A percentile compares a stretch with the other conserved stretches of the same genome.
These are phyloP conservation scores for Cephonodes hylas DNA, from an alignment of 2,888 invertebrate genomes.

Conservation along the genomic window DNA sequence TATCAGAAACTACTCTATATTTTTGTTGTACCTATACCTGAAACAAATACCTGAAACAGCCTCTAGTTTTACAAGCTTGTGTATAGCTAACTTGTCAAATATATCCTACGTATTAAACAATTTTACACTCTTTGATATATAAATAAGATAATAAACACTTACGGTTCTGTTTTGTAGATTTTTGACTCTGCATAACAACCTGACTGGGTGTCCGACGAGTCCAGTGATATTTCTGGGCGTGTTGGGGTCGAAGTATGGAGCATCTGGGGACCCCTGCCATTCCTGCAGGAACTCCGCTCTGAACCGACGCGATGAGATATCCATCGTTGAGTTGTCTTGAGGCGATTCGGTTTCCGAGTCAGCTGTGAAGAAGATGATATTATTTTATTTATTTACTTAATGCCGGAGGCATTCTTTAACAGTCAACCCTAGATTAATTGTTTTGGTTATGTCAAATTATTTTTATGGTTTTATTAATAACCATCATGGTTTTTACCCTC, in stretches of 20 bases:
- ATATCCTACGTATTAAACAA: no score
- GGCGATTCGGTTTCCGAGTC: conserved; percentile 81
- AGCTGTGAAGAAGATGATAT: conserved; percentile 43
- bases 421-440: no score
- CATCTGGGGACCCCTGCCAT: conserved; percentile 73
- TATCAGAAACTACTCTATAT: no score
- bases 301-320: conserved; percentile 69
- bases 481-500: no score
- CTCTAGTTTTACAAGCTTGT: no score
- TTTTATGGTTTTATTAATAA: no score
- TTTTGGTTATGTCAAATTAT: no score
- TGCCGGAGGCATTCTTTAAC: no score
- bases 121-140: no score
- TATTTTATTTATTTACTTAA: not conserved
- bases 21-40: no score
- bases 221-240: conserved; percentile 92
- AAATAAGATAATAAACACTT: conserved; percentile 54
- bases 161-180: conserved; percentile 94
- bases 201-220: conserved; percentile 91
- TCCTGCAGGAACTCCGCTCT: conserved; percentile 72
- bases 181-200: conserved; percentile 91
- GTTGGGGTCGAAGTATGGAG: conserved; percentile 89
- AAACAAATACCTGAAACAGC: no score
- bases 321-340: conserved; percentile 76
- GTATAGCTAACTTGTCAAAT: no score